Conservation (phyloP, 2,797 vertebrate genomes). For the Pelodytes ibericus region DNA sequence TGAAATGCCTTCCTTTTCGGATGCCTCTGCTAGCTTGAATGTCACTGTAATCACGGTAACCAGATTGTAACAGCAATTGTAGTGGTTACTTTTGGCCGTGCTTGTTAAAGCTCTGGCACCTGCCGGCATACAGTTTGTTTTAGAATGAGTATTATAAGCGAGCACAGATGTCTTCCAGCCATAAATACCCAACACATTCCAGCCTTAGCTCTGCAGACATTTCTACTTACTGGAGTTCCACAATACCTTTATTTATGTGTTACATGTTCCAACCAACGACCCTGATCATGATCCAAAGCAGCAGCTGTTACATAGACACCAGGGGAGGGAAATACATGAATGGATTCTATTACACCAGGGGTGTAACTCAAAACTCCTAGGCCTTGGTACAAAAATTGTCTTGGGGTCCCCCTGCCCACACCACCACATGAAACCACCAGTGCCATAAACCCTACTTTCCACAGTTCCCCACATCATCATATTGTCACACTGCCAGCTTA, state of each 20-base stretch:
- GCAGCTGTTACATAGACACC: constrained; percentile 29
- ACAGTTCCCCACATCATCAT: too few species aligned
- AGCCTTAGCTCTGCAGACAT: too few species aligned
- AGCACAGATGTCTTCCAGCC: constrained; percentile 17
- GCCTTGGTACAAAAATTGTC: too few species aligned
- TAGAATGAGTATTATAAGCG: not conserved
- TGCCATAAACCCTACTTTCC: too few species aligned
- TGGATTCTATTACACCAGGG: not conserved
- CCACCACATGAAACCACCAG: too few species aligned
- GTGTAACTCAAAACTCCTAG: too few species aligned
- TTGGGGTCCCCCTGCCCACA: too few species aligned
- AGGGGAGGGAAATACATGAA: not conserved
- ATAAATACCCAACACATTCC: constrained; percentile 45
- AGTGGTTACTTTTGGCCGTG: not conserved
- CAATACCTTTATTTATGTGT: constrained; percentile 26
- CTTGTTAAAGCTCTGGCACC: constrained; percentile 27
- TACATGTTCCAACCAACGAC: constrained; percentile 11
- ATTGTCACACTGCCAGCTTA: too few species aligned
- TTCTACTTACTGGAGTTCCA: not conserved
- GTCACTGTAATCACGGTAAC: not conserved
- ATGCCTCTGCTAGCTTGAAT: not conserved
- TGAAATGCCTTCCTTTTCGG: not conserved
- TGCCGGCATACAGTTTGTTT: constrained; percentile 6
- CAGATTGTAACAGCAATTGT: not conserved
- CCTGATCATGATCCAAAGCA: too few species aligned